Evolutionary conservation across 1,140 invertebrate genomes (phyloP), one percentile per base, ranked within the genome.

Genomic region (Anastrepha ludens): DNA sequence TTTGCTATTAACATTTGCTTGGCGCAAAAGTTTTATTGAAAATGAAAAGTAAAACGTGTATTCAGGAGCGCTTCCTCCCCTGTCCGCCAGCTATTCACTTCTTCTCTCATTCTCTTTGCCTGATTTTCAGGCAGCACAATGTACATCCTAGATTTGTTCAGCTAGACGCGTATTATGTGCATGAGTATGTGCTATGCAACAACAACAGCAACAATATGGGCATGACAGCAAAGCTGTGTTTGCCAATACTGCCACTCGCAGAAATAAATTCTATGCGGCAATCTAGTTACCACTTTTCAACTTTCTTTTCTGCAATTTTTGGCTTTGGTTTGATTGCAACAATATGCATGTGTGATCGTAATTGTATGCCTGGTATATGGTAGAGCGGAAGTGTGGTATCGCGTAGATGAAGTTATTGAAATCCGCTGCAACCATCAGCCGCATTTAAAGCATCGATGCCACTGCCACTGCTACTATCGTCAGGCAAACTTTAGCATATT

Each of bases 11-110:
- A 81, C 74, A 81, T 81, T n/a, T 81, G 47, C 47, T 81, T 81
- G 17, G 74, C 47, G 74, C 20, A 81, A 50, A 81, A 81, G 74
- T 81, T 81, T 81, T 81, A 81, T 81, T 81, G 74, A 81, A 81
- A 81, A 81, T 81, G 74, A 81, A 81, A 81, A 81, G 74, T 55
- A 58, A 81, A 81, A 81, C 55, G 74, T 47, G 50, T n/a, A 5
- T 29, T 2, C 7, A 29, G 64, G 5, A 67, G 11, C 47, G 39
- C 47, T 7, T n/a, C 9, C 9, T 17, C 41, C 41, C 17, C 15
- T 47, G 41, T 11, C 2, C 47, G 64, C 74, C 7, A 3, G 2
- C 74, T 3, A 20, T 58, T 44, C 17, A 8, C 44, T 6, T 17
- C 41, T 20, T 20, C 5, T 2, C 47, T 1, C 47, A 15, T 11